Evolutionary conservation across 1,140 invertebrate species (phyloP), one percentile per base, ranked within the genome.

Genomic region (Bombus vancouverensis): DNA sequence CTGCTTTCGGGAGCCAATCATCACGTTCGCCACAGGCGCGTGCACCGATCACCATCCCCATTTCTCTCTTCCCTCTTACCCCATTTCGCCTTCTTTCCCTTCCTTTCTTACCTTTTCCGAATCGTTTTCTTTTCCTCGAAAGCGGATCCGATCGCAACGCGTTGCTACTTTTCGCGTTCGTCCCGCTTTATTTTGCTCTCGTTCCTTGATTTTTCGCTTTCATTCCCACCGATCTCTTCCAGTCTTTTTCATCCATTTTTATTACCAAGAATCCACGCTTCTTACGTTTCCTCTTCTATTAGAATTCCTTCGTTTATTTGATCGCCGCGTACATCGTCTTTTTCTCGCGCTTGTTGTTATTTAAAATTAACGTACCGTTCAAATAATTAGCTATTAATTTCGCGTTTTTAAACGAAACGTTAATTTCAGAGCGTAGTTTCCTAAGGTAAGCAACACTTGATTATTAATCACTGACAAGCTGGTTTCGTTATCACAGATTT

Each of bases 21-120:
- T 90, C 89, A 80, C 72, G 89, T 90, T 90, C 89, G 89, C 86
- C 89, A 90, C 89, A 90, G 89, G 89, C 89, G 89, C 89, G 89
- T 90, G 89, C 89, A 90, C 81, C 80, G 86, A 90, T 90, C 83
- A 83, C 57, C 59, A 81, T 68, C 79, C 65, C 59, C 59, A 62
- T 62, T 62, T 66, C 72, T 47, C 57, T 34, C 65, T 28, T 62
- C 75, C 18, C 44, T 39, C 71, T 8, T 47, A 47, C 34, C 12
- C 78, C n/a, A 2, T n/a, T 32, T 34, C 59, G 25, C 34, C 15
- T 37, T 47, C 28, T 39, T 28, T 71, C 70, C 34, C 15, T 39
- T 13, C 32, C 42, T 44, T 87, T 87, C 73, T 53, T 53, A 53
- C 32, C 42, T 71, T 28, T 74, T 32, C 39, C 66, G 22, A 73